Evolutionary conservation across 2,888 invertebrate species (phyloP), one percentile per base, ranked within the genome.

Genomic region (Celastrina argiolus): DNA sequence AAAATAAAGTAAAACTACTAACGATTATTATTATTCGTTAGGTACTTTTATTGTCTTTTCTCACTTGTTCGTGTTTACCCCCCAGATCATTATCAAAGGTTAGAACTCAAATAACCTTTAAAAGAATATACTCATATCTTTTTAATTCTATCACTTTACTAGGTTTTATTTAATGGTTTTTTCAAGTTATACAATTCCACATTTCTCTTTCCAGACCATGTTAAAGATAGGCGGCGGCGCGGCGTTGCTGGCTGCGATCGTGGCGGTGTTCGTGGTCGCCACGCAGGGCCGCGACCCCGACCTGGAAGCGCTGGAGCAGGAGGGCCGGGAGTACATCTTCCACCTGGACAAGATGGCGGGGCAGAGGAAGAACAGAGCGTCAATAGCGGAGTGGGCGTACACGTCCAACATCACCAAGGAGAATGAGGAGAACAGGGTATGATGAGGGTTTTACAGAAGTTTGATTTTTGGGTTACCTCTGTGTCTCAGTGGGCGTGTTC

Each of bases 351-450:
- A 87, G 64, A 92, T 93, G 68, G 84, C 92, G n/a, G 93, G 93
- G 0, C 74, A 84, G 63, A 92, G 94, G 75, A 91, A 88, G 69
- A 94, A 95, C 76, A 84, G 89, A n/a, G 92, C 92, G 4, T 89
- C 92, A 0, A 72, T 93, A 2, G 94, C 95, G 0, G 92, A 93
- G 68, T 97, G 97, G 96, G 92, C 91, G 0, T 96, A 96, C 78
- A 94, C 94, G 0, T 94, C 96, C 0, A 95, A 97, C 78, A 92
- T 97, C 56, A 96, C 95, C 0, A 94, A 95, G 65, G 93, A 93
- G 67, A 96, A 90, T 74, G 90, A 91, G 16, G 89, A 88, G n/a
- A 81, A 76, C 69, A 80, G 85, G 81, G 91, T 90, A 26, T 56
- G 81, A 34, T 18, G 14, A 3, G n/a, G n/a, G n/a, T n/a, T n/a